Conservation (phyloP, 2,797 vertebrate species). For the Telmatherina bonti region DNA sequence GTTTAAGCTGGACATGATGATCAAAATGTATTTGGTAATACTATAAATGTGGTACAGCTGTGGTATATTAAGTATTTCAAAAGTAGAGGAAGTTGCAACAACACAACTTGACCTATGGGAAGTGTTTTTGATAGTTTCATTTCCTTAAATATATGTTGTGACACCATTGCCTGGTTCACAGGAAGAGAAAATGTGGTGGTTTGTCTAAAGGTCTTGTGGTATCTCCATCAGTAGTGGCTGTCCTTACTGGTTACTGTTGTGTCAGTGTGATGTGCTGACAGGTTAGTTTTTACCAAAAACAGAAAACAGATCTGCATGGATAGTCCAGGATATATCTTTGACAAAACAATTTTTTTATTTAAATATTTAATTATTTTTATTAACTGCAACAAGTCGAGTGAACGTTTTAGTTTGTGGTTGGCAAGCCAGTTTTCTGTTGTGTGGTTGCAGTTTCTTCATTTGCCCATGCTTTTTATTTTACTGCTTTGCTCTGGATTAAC, state of each 20-base stretch:
- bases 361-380: not conserved
- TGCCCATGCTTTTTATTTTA: constrained; percentile 28
- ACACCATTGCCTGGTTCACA: not conserved
- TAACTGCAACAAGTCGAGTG: not conserved
- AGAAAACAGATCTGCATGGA: constrained; percentile 26
- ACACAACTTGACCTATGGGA: constrained; percentile 29
- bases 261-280: constrained; percentile 53
- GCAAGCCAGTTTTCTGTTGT: constrained; percentile 40
- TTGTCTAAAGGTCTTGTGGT: constrained; percentile 18
- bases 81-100: constrained; percentile 68
- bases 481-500: constrained; percentile 41
- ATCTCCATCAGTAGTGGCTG: not conserved
- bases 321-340: not conserved
- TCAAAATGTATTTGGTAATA: not conserved
- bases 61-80: constrained; percentile 28
- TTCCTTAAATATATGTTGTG: constrained; percentile 56
- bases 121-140: constrained; percentile 62
- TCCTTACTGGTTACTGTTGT: constrained; percentile 38
- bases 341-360: not conserved
- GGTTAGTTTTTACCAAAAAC: constrained; percentile 36
- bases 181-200: constrained; percentile 4
- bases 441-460: constrained; percentile 47
- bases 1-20: not conserved
- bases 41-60: constrained; percentile 15
- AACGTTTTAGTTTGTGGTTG: constrained; percentile 2